phyloP scores from a whole-genome alignment of 2,113 vertebrate species.

The Nycticebus coucang region DNA sequence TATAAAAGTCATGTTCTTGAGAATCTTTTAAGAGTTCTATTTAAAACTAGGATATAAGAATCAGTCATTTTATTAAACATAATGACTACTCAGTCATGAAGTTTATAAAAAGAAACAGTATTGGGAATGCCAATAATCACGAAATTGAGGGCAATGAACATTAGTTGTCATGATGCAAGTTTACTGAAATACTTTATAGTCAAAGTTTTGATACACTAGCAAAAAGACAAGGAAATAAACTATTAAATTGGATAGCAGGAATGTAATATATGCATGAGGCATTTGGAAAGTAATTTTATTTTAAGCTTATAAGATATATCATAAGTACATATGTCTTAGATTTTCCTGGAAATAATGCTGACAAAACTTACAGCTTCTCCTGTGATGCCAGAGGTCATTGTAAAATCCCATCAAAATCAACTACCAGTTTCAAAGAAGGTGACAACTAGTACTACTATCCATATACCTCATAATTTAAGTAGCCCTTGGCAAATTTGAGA shows the following conservation, averaged over 20 bases:
- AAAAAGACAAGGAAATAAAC: neutral
- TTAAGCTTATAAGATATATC: neutral
- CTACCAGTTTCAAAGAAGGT: neutral
- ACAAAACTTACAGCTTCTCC: neutral
- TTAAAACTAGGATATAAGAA: neutral
- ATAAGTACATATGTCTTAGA: neutral
- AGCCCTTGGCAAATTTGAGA: neutral
- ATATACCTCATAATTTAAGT: neutral
- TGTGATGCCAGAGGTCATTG: neutral
- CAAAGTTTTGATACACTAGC: neutral
- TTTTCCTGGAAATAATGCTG: neutral
- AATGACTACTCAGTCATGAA: constrained; percentile 30
- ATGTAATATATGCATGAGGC: neutral
- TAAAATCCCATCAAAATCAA: neutral
- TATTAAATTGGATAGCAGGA: neutral
- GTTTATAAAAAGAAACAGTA: neutral
- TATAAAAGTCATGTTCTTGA: constrained; percentile 42
- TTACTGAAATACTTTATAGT: neutral
- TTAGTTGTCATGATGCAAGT: neutral
- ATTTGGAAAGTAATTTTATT: neutral
- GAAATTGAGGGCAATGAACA: neutral
- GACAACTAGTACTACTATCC: neutral
- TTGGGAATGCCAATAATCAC: neutral
- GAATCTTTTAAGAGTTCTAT: constrained; percentile 1
- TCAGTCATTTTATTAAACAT: neutral